Conservation (phyloP, 1,140 invertebrate genomes). For the Cotesia chilonis region DNA sequence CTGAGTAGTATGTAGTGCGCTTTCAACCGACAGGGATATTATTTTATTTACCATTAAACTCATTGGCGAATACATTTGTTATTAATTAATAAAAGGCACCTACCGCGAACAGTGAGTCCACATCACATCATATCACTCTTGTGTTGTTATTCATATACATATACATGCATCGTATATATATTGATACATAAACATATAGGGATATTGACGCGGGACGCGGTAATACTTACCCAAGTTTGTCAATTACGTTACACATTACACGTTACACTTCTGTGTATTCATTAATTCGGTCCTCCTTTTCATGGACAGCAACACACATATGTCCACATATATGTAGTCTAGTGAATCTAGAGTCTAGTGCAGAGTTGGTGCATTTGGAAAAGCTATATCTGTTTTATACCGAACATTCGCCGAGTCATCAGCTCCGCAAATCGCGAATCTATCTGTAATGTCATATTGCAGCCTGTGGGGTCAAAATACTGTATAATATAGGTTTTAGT, state of each 20-base stretch:
- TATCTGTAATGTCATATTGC: too few species aligned
- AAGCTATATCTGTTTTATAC: too few species aligned
- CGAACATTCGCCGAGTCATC: too few species aligned
- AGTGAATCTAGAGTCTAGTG: too few species aligned
- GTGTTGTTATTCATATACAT: too few species aligned
- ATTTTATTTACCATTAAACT: constrained; percentile 59
- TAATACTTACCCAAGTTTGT: neutral
- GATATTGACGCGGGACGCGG: too few species aligned
- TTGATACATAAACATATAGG: neutral
- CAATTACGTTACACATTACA: neutral
- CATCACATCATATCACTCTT: neutral
- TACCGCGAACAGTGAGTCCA: neutral
- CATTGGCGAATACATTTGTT: constrained; percentile 56
- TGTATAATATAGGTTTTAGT: too few species aligned
- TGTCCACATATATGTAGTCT: too few species aligned
- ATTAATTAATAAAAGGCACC: constrained; percentile 57
- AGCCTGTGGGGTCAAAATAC: too few species aligned
- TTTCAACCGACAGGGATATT: constrained; percentile 52
- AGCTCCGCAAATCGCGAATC: too few species aligned
- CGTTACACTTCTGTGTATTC: neutral
- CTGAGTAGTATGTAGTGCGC: constrained; percentile 1
- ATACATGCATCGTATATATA: neutral
- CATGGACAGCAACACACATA: neutral
- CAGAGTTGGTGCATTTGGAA: too few species aligned
- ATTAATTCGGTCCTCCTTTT: too few species aligned